These are phyloP conservation scores for Pollachius pollachius DNA, from an alignment of 2,113 vertebrate species.

Conservation along the genomic window DNA sequence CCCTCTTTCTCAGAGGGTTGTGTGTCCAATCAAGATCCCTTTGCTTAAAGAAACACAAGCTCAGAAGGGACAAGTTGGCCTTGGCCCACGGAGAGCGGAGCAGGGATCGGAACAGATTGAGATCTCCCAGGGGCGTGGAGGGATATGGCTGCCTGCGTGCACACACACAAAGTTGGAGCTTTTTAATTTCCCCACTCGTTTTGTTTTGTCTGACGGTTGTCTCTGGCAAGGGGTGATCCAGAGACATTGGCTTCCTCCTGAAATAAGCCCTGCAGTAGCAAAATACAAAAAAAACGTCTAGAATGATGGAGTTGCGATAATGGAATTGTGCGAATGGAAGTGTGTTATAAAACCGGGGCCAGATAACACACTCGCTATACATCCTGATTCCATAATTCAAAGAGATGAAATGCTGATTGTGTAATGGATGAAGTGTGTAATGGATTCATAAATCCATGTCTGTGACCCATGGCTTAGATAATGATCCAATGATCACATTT, in stretches of 20 bases:
- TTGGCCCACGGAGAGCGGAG: slow-evolving; percentile 43
- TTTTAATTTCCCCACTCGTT: slow-evolving; percentile 26
- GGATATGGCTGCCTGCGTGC: slow-evolving; percentile 22
- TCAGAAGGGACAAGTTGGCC: slow-evolving; percentile 44
- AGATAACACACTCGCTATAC: too few species aligned
- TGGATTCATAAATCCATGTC: slow-evolving; percentile 44
- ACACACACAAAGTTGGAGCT: slow-evolving; percentile 31
- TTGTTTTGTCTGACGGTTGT: slow-evolving; percentile 44
- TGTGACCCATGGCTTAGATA: slow-evolving; percentile 38
- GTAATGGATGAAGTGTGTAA: slow-evolving; percentile 15
- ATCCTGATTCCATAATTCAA: too few species aligned
- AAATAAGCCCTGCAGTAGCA: too few species aligned
- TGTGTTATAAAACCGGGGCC: too few species aligned
- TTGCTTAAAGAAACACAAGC: slow-evolving; percentile 38
- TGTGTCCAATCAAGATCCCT: slow-evolving; percentile 58
- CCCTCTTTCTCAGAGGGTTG: slow-evolving; percentile 35
- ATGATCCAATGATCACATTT: slow-evolving; percentile 52
- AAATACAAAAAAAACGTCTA: too few species aligned
- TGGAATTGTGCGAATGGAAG: too few species aligned
- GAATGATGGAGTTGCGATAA: too few species aligned
- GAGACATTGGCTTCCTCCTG: too few species aligned
- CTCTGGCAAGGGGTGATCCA: too few species aligned
- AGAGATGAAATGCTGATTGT: too few species aligned
- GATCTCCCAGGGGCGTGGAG: slow-evolving; percentile 31
- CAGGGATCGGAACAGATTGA: slow-evolving; percentile 26